Conservation (phyloP, 2,113 vertebrate genomes). For the Cathartes aura region DNA sequence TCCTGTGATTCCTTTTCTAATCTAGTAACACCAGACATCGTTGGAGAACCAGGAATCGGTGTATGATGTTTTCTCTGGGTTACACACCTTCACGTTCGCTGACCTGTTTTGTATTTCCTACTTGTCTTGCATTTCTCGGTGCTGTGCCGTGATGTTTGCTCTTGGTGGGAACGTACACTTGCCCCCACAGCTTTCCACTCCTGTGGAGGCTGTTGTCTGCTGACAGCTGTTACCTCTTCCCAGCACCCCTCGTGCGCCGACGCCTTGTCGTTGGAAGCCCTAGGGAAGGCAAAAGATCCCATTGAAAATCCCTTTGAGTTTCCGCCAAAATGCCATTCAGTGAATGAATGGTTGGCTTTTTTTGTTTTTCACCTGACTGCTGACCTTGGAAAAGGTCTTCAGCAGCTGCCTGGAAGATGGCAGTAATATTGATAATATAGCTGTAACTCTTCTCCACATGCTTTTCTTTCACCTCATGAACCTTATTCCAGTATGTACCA, state of each 20-base stretch:
- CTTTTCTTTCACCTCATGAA: background rate
- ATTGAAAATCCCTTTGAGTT: background rate
- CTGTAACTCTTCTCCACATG: background rate
- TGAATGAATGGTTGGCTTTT: background rate
- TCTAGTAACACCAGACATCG: background rate
- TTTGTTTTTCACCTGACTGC: background rate
- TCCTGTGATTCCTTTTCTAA: slow-evolving; percentile 8
- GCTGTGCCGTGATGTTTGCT: background rate
- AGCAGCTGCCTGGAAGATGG: background rate
- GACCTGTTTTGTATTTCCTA: background rate
- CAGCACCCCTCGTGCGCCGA: background rate
- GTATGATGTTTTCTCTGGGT: background rate
- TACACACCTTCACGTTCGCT: rapidly evolving
- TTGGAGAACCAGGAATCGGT: background rate
- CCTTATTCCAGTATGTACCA: background rate
- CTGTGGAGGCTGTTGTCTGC: background rate
- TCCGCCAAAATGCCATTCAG: background rate
- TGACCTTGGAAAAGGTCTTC: background rate
- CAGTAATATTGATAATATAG: background rate
- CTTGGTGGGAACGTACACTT: background rate
- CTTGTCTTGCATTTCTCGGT: background rate
- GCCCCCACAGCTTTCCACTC: background rate
- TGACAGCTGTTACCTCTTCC: background rate
- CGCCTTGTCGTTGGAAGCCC: background rate
- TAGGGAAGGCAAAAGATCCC: background rate